These are phyloP conservation scores for Amazona ochrocephala DNA, from an alignment of 2,797 vertebrate species.

Conservation along the genomic window DNA sequence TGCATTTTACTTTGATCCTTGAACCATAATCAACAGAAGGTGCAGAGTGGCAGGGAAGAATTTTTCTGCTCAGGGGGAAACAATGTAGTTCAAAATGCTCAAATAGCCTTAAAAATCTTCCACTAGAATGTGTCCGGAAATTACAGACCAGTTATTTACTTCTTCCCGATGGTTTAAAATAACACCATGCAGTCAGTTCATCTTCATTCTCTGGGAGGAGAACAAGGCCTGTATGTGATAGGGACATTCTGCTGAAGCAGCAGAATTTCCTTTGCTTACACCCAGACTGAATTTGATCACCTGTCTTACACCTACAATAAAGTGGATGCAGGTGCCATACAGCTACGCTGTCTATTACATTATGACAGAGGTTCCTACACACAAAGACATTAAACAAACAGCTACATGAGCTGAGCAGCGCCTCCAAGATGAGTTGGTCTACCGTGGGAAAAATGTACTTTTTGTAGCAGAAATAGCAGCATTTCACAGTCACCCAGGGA, in stretches of 20 bases:
- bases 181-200: not conserved
- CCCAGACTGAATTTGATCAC: not conserved
- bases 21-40: constrained; percentile 65
- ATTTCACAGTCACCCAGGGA: constrained; percentile 25
- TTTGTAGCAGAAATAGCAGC: constrained; percentile 54
- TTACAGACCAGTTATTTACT: not conserved
- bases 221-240: not conserved
- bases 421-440: constrained; percentile 31
- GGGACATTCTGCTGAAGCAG: not conserved
- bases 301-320: not conserved
- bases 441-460: constrained; percentile 19
- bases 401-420: not conserved
- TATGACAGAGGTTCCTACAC: not conserved
- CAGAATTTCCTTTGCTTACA: not conserved
- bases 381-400: not conserved
- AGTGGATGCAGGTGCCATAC: not conserved
- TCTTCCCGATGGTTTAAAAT: constrained; percentile 13
- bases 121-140: constrained; percentile 11
- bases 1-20: constrained; percentile 66
- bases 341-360: not conserved
- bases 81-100: constrained; percentile 61
- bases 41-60: constrained; percentile 61
- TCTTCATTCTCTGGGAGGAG: not conserved
- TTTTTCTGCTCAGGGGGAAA: constrained; percentile 42
- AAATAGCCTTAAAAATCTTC: constrained; percentile 53